Percentiles rank a stretch among this genome's conserved stretches.
These are phyloP conservation scores for Trachymyrmex cornetzi DNA, from an alignment of 1,140 invertebrate species.

Conservation along the genomic window DNA sequence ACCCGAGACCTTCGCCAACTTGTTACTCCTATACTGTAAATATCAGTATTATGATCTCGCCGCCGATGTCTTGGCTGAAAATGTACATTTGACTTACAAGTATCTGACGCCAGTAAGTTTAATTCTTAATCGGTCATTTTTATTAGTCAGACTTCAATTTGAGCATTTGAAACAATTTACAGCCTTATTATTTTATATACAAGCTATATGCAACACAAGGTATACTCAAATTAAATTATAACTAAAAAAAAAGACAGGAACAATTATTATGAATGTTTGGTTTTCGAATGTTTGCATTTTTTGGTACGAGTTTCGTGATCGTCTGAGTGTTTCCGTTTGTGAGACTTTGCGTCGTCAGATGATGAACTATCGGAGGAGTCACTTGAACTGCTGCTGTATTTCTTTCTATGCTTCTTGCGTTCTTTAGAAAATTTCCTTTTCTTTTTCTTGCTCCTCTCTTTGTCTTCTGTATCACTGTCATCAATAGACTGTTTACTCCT, in stretches of 20 bases:
- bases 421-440: slow-evolving; percentile 80
- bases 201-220: background rate
- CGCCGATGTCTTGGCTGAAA: slow-evolving; percentile 99
- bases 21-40: slow-evolving; percentile 98
- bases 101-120: slow-evolving; percentile 94
- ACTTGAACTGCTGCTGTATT: slow-evolving; percentile 66
- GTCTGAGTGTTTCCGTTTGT: slow-evolving; percentile 74
- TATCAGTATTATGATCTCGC: slow-evolving; percentile 99
- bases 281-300: slow-evolving; percentile 81
- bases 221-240: background rate
- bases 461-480: slow-evolving; percentile 62
- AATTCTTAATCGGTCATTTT: slow-evolving; percentile 35
- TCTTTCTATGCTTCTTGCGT: slow-evolving; percentile 77
- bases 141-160: slow-evolving; percentile 3
- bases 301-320: slow-evolving; percentile 69
- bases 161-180: background rate
- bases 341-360: slow-evolving; percentile 66
- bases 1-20: slow-evolving; percentile 98
- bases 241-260: background rate
- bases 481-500: slow-evolving; percentile 58
- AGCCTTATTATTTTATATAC: slow-evolving; percentile 14
- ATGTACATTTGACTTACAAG: slow-evolving; percentile 98
- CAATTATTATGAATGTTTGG: slow-evolving; percentile 72
- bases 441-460: slow-evolving; percentile 75
- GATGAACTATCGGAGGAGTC: slow-evolving; percentile 68